Evolutionary conservation across 2,888 invertebrate genomes (phyloP).

Genomic region (Eristalinus aeneus): DNA sequence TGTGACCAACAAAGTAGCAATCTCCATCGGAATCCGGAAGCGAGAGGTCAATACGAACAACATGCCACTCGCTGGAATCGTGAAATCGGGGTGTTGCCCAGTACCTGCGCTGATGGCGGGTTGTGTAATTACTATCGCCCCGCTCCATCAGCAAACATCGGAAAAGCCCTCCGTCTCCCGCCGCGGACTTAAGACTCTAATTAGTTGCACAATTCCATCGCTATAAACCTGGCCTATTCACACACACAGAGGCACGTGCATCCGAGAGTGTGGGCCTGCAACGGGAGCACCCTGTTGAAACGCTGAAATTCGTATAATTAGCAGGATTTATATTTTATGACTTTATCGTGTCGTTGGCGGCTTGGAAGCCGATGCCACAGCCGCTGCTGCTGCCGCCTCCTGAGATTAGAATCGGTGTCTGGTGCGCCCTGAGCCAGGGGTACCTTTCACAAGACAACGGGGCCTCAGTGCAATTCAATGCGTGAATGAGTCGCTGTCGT

Average conservation of each 20-base stretch:
- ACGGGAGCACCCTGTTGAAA: slow-evolving; percentile 34
- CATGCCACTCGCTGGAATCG: slow-evolving; percentile 20
- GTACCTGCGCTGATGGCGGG: background rate
- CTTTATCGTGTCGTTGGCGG: slow-evolving; percentile 64
- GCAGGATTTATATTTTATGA: slow-evolving; percentile 71
- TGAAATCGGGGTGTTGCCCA: slow-evolving; percentile 26
- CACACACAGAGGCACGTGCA: background rate
- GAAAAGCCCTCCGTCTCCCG: slow-evolving; percentile 22
- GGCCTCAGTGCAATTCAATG: slow-evolving; percentile 12
- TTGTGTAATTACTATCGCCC: slow-evolving; percentile 58
- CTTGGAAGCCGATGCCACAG: background rate
- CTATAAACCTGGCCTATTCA: slow-evolving; percentile 12
- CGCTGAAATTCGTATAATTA: slow-evolving; percentile 69
- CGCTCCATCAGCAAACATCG: slow-evolving; percentile 39
- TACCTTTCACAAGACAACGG: background rate
- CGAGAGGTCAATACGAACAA: slow-evolving; percentile 53
- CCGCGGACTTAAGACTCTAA: slow-evolving; percentile 55
- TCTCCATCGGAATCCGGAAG: slow-evolving; percentile 56
- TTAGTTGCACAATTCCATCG: slow-evolving; percentile 62
- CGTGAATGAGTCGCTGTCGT: slow-evolving; percentile 53
- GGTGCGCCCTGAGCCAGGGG: background rate
- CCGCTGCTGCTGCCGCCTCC: slow-evolving; percentile 17
- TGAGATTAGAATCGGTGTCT: slow-evolving; percentile 55
- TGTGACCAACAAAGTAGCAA: slow-evolving; percentile 50
- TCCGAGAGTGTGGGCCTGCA: slow-evolving; percentile 14